phyloP scores from a whole-genome alignment of 2,888 invertebrate genomes.

The Epirrhoe alternata region DNA sequence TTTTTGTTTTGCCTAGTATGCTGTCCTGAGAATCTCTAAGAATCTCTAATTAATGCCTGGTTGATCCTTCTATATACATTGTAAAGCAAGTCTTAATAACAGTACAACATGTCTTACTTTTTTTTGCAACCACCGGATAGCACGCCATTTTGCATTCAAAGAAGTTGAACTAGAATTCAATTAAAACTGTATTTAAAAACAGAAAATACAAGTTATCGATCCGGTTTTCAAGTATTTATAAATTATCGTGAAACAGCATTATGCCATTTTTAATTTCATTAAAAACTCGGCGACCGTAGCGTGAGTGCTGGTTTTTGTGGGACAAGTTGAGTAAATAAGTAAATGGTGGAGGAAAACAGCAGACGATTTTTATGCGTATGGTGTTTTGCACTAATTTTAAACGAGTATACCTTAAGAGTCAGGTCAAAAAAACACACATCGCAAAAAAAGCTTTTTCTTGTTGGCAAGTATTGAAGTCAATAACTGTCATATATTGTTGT shows the following conservation, averaged over 20 bases:
- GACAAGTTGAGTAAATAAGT: conserved; percentile 16
- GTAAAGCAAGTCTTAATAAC: background rate
- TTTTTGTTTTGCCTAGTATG: too few relatives aligned
- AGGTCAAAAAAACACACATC: too few relatives aligned
- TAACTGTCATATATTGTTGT: too few relatives aligned
- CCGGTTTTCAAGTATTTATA: conserved; percentile 35
- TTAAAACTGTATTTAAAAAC: conserved; percentile 32
- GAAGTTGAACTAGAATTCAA: conserved; percentile 27
- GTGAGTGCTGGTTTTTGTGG: conserved; percentile 22
- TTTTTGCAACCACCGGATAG: background rate
- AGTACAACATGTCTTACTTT: background rate
- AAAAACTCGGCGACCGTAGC: conserved; percentile 34
- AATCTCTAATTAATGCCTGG: background rate
- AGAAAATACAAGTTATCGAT: conserved; percentile 24
- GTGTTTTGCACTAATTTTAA: too few relatives aligned
- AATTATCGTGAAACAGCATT: conserved; percentile 33
- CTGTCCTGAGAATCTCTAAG: too few relatives aligned
- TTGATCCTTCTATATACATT: background rate
- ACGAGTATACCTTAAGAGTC: too few relatives aligned
- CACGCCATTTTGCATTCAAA: conserved; percentile 7
- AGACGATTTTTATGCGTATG: background rate
- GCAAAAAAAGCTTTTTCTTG: too few relatives aligned
- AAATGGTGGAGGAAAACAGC: background rate
- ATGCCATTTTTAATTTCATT: conserved; percentile 41
- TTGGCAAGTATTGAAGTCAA: too few relatives aligned